Evolutionary conservation across 2,888 invertebrate species (phyloP).

Genomic region (Coelinius sp.): DNA sequence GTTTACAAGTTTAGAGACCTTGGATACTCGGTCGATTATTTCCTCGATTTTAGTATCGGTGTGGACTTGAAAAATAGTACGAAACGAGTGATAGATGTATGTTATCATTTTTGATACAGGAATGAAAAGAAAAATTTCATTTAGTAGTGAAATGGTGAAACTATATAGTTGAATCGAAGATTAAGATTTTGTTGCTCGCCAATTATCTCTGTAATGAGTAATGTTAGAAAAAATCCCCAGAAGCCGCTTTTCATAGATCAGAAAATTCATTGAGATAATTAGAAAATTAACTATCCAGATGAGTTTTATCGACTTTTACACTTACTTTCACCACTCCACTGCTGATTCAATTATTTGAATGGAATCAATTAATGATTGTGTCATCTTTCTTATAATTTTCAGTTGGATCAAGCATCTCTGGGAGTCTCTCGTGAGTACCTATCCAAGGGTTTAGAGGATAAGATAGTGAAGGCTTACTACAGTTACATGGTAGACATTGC

Average conservation of each 20-base stretch:
- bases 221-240: too few species aligned
- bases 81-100: constrained; percentile 87
- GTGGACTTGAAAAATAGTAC: constrained; percentile 93
- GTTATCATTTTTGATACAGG: constrained; percentile 56
- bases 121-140: not conserved
- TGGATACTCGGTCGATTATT: constrained; percentile 91
- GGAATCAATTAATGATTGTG: too few species aligned
- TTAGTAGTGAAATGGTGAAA: not conserved
- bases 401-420: constrained; percentile 91
- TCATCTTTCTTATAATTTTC: constrained; percentile 46
- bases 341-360: too few species aligned
- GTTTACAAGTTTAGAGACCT: constrained; percentile 84
- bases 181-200: too few species aligned
- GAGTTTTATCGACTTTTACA: too few species aligned
- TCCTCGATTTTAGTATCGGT: constrained; percentile 90
- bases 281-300: too few species aligned
- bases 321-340: too few species aligned
- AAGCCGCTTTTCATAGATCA: too few species aligned
- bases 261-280: too few species aligned
- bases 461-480: constrained; percentile 88
- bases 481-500: constrained; percentile 92
- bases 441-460: constrained; percentile 85
- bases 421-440: constrained; percentile 90
- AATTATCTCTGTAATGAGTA: too few species aligned
- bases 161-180: not conserved